A percentile compares a stretch with the other conserved stretches of the same genome.
Evolutionary conservation across 2,797 vertebrate genomes (phyloP).

Genomic region (Rhinophrynus dorsalis): DNA sequence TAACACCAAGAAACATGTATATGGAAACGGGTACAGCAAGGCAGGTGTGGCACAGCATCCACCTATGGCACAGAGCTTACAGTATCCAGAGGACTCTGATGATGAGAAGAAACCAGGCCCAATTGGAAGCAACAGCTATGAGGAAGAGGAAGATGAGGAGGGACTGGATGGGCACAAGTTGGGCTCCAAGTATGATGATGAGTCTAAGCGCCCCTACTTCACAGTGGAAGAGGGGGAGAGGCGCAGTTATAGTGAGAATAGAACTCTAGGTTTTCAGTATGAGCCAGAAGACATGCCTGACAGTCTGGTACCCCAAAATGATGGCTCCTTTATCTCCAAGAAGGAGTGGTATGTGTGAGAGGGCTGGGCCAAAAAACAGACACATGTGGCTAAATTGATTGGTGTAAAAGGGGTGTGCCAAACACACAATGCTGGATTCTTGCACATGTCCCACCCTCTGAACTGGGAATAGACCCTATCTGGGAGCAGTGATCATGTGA

Average conservation of each 20-base stretch:
- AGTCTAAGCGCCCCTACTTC: conserved; percentile 96
- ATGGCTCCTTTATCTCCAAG: conserved; percentile 99
- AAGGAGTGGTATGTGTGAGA: conserved; percentile 99
- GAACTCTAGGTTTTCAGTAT: conserved; percentile 95
- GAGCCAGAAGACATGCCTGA: conserved; percentile 89
- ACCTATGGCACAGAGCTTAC: conserved; percentile 90
- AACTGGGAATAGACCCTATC: conserved; percentile 9
- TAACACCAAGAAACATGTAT: conserved; percentile 98
- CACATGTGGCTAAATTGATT: no score
- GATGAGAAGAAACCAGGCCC: conserved; percentile 94
- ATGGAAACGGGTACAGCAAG: conserved; percentile 96
- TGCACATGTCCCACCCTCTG: not conserved
- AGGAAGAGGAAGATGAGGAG: conserved; percentile 84
- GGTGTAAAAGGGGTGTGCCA: conserved; percentile 77
- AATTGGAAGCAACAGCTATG: conserved; percentile 80
- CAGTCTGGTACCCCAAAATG: conserved; percentile 97
- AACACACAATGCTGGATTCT: conserved; percentile 1
- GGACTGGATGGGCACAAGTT: conserved; percentile 70
- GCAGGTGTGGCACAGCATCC: conserved; percentile 84
- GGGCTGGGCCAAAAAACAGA: conserved; percentile 44
- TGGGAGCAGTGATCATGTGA: conserved; percentile 15
- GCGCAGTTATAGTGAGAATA: conserved; percentile 83
- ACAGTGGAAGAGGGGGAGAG: conserved; percentile 93
- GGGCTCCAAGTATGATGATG: conserved; percentile 74
- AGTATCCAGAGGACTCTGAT: conserved; percentile 93